A percentile compares a stretch with the other conserved stretches of the same genome.
Evolutionary conservation across 2,797 vertebrate species (phyloP).

Genomic region (Paramormyrops hopkinsi): DNA sequence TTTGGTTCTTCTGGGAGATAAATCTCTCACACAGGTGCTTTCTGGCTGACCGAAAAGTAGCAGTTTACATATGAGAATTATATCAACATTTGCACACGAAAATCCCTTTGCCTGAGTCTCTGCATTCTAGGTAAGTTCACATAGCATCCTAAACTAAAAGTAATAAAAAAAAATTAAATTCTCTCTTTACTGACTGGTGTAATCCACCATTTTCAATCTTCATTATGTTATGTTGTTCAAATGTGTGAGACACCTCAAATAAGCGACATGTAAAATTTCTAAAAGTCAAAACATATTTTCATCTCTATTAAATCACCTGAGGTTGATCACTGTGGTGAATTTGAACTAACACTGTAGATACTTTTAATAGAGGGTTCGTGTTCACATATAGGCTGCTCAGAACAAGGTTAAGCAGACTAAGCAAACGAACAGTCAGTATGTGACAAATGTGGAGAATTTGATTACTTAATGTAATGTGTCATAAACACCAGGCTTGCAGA

Average conservation of each 20-base stretch:
- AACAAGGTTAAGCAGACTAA: not conserved
- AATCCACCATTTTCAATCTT: not conserved
- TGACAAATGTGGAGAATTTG: not conserved
- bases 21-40: conserved; percentile 63
- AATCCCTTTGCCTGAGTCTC: conserved; percentile 35
- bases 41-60: conserved; percentile 56
- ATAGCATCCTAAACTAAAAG: not conserved
- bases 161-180: not conserved
- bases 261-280: not conserved
- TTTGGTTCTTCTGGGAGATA: conserved; percentile 72
- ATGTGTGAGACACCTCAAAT: not conserved
- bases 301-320: not conserved
- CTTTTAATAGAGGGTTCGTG: not conserved
- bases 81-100: conserved; percentile 51
- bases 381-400: not conserved
- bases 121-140: not conserved
- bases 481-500: not conserved
- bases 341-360: not conserved
- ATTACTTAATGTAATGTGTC: not conserved
- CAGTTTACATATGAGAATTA: conserved; percentile 38
- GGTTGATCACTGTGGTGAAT: not conserved
- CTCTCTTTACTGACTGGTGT: not conserved
- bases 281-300: not conserved
- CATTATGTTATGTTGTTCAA: not conserved
- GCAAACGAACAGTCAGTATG: not conserved